phyloP scores from a whole-genome alignment of 2,797 vertebrate genomes.

The Sciurus vulgaris region DNA sequence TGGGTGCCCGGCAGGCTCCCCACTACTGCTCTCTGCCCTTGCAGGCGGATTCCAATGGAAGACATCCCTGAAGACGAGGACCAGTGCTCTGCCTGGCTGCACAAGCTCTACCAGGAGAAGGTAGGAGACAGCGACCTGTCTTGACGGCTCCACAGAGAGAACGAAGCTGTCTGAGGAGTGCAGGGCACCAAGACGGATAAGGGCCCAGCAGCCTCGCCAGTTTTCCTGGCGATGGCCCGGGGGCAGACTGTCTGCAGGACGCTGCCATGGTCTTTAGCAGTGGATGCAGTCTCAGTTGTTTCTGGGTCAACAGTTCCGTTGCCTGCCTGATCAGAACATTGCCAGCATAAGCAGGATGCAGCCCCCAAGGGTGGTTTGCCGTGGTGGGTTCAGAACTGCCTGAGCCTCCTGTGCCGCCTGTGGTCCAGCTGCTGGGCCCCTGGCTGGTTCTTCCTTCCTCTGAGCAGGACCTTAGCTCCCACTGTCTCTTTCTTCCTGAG shows the following conservation, averaged over 20 bases:
- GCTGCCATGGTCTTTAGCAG: neutral
- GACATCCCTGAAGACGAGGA: slow-evolving; percentile 94
- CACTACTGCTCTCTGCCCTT: slow-evolving; percentile 60
- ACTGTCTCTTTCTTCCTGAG: neutral
- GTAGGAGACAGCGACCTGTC: slow-evolving; percentile 81
- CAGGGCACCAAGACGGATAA: fast-evolving
- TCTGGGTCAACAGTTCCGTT: fast-evolving
- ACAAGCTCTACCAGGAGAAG: slow-evolving; percentile 98
- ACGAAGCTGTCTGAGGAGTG: fast-evolving
- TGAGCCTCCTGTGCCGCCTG: too few relatives aligned
- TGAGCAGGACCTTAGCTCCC: neutral
- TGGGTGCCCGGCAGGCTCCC: fast-evolving
- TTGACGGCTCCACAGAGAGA: neutral
- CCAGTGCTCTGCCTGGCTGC: slow-evolving; percentile 94
- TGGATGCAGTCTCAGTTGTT: fast-evolving
- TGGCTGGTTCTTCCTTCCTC: neutral
- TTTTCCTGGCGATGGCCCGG: neutral
- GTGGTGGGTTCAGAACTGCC: neutral
- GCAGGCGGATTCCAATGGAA: slow-evolving; percentile 96
- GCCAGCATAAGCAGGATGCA: fast-evolving
- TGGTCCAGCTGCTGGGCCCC: too few relatives aligned
- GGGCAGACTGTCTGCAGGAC: fast-evolving
- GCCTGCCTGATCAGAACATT: neutral
- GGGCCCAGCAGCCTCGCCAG: fast-evolving
- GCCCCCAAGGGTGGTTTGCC: fast-evolving